A percentile compares a stretch with the other conserved stretches of the same genome.
Evolutionary conservation across 2,888 invertebrate genomes (phyloP).

Genomic region (Ormyrus thymus): DNA sequence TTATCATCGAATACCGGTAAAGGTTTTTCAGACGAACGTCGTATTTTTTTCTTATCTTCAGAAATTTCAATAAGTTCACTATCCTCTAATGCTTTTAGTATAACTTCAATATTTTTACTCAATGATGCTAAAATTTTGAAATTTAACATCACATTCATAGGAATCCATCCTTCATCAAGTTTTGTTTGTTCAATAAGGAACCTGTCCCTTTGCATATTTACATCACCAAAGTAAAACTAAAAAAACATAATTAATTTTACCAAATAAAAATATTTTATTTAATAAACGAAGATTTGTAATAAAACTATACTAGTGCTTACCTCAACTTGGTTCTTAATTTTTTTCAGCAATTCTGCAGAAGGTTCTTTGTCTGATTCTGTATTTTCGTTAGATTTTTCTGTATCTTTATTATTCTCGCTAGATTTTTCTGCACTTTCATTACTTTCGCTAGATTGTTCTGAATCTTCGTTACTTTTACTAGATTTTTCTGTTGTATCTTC

Average conservation of each 20-base stretch:
- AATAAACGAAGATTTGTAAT: background rate
- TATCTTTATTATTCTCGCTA: background rate
- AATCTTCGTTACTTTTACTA: background rate
- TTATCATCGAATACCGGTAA: slow-evolving; percentile 91
- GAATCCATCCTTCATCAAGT: slow-evolving; percentile 94
- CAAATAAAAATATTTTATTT: background rate
- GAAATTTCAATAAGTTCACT: slow-evolving; percentile 81
- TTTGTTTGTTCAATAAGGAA: slow-evolving; percentile 92
- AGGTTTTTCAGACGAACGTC: slow-evolving; percentile 84
- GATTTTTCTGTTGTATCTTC: slow-evolving; percentile 9
- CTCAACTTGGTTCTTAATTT: slow-evolving; percentile 63
- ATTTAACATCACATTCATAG: slow-evolving; percentile 87
- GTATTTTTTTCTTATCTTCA: slow-evolving; percentile 83
- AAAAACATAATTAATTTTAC: slow-evolving; percentile 19
- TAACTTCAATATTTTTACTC: slow-evolving; percentile 81
- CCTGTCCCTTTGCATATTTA: slow-evolving; percentile 93
- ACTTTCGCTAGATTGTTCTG: background rate
- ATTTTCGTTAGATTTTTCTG: slow-evolving; percentile 5
- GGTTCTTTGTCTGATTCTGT: slow-evolving; percentile 55
- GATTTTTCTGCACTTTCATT: background rate
- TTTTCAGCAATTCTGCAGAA: slow-evolving; percentile 61
- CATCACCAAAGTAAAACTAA: slow-evolving; percentile 90
- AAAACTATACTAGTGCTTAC: slow-evolving; percentile 33
- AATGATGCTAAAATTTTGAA: slow-evolving; percentile 91
- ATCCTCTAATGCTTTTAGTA: slow-evolving; percentile 85